Percentiles rank a stretch among this genome's conserved stretches.
Evolutionary conservation across 2,888 invertebrate genomes (phyloP).

Genomic region (Cephus runcator): DNA sequence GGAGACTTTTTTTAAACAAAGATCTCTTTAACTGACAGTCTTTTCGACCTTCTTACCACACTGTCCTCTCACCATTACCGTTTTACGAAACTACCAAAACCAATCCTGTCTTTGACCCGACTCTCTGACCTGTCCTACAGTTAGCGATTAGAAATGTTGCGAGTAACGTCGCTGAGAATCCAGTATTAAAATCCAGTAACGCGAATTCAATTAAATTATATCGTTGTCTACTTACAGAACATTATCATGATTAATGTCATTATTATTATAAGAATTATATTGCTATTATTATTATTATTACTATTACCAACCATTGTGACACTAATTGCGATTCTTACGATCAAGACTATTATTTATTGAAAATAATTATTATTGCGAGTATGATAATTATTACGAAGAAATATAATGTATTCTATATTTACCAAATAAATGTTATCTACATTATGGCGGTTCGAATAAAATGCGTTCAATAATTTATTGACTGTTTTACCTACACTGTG

Average conservation of each 20-base stretch:
- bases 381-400: background rate
- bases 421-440: slow-evolving; percentile 49
- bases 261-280: background rate
- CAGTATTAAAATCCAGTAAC: slow-evolving; percentile 9
- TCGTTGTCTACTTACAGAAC: slow-evolving; percentile 19
- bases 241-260: slow-evolving; percentile 12
- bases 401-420: slow-evolving; percentile 52
- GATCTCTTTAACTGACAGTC: background rate
- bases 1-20: background rate
- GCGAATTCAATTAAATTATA: slow-evolving; percentile 3
- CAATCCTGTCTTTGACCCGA: background rate
- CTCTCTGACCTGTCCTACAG: background rate
- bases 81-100: background rate
- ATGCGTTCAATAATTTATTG: background rate
- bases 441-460: slow-evolving; percentile 20
- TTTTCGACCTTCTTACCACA: background rate
- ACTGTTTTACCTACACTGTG: background rate
- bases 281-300: background rate
- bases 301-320: background rate
- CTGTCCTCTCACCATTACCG: background rate
- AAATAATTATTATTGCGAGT: background rate
- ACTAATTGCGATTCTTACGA: background rate
- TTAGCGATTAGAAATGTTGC: background rate
- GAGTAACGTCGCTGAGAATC: slow-evolving; percentile 7
- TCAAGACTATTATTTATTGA: background rate